Conservation (phyloP, 2,888 invertebrate species). For the Theretra japonica region DNA sequence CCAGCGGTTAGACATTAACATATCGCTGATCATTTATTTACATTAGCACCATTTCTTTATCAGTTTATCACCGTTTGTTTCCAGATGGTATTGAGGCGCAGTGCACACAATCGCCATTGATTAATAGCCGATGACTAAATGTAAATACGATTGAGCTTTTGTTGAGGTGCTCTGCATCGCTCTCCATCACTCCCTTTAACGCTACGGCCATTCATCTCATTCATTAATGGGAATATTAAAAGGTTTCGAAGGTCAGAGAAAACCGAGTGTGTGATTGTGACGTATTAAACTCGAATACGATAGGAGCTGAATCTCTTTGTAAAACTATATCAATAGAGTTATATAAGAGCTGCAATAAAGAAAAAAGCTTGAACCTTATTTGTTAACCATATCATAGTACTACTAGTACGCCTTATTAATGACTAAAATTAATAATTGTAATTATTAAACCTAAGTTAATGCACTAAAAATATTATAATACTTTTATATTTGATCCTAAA, state of each 20-base stretch:
- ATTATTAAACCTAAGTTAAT: not conserved
- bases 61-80: slow-evolving; percentile 81
- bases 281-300: slow-evolving; percentile 36
- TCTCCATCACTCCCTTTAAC: slow-evolving; percentile 55
- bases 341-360: not conserved
- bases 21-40: slow-evolving; percentile 82
- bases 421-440: not conserved
- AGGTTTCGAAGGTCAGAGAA: slow-evolving; percentile 55
- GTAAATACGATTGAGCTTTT: slow-evolving; percentile 73
- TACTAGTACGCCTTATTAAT: too few relatives aligned
- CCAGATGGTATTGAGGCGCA: slow-evolving; percentile 66
- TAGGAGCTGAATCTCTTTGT: not conserved
- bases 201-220: slow-evolving; percentile 44
- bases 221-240: slow-evolving; percentile 37
- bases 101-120: slow-evolving; percentile 63
- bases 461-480: slow-evolving; percentile 35
- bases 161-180: slow-evolving; percentile 36
- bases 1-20: slow-evolving; percentile 67
- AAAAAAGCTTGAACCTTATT: too few relatives aligned
- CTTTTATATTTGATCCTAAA: slow-evolving; percentile 41
- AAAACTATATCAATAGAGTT: not conserved
- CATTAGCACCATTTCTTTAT: slow-evolving; percentile 83
- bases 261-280: slow-evolving; percentile 37
- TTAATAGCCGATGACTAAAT: slow-evolving; percentile 74
- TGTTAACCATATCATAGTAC: too few relatives aligned